These are phyloP conservation scores for Eurytoma californica DNA, from an alignment of 2,888 invertebrate genomes.

Conservation along the genomic window DNA sequence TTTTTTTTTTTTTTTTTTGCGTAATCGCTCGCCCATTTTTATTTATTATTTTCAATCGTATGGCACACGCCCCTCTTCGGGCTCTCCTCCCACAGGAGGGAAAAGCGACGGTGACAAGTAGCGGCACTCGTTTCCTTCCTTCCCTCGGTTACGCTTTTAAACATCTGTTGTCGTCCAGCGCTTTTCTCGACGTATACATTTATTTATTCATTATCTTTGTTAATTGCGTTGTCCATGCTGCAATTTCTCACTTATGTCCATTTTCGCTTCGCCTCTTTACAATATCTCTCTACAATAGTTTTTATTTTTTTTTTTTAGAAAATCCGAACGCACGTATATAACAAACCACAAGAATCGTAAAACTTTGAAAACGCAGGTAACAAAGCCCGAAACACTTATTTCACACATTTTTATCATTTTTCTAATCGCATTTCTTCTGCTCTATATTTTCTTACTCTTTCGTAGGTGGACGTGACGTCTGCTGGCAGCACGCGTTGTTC, in stretches of 20 bases:
- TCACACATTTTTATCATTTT: conserved; percentile 10
- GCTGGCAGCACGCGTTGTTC: conserved; percentile 14
- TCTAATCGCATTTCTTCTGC: conserved; percentile 27
- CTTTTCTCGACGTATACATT: conserved; percentile 43
- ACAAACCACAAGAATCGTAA: conserved; percentile 53
- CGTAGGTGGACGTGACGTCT: conserved; percentile 26
- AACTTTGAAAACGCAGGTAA: conserved; percentile 52
- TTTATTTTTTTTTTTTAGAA: conserved; percentile 48
- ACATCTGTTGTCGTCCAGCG: conserved; percentile 34
- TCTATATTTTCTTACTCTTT: conserved; percentile 18
- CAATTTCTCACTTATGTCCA: neutral
- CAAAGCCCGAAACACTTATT: conserved; percentile 36
- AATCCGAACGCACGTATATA: conserved; percentile 51
- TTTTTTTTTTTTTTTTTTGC: conserved; percentile 13
- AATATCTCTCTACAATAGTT: conserved; percentile 44
- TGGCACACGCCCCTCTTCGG: conserved; percentile 19
- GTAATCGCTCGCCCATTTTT: conserved; percentile 19
- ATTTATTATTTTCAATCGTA: conserved; percentile 6
- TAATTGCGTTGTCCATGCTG: conserved; percentile 4
- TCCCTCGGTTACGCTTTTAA: conserved; percentile 28
- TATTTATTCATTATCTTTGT: conserved; percentile 30
- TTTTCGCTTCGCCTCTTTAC: conserved; percentile 18
- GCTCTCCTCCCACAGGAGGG: conserved; percentile 12
- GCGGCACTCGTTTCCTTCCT: conserved; percentile 30
- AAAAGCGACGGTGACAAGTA: conserved; percentile 25